Evolutionary conservation across 2,113 vertebrate genomes (phyloP).

Genomic region (Syngnathus scovelli): DNA sequence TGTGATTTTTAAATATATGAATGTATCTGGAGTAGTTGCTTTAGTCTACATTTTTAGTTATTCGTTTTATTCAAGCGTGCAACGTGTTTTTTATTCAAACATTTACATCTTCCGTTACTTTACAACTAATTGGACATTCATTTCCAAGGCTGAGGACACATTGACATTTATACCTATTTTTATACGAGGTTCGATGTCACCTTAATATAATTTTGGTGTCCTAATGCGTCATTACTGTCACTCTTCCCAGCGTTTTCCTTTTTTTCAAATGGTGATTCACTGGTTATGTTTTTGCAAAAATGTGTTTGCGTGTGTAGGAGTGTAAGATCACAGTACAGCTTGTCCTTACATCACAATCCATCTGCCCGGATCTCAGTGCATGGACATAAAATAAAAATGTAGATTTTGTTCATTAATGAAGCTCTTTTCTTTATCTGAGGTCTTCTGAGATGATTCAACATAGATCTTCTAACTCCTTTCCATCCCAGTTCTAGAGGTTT

Average conservation of each 20-base stretch:
- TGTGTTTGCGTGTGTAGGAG: slow-evolving; percentile 7
- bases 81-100: background rate
- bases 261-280: background rate
- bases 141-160: background rate
- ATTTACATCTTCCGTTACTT: background rate
- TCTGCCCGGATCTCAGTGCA: slow-evolving; percentile 48
- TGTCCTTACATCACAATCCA: slow-evolving; percentile 37
- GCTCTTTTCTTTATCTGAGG: background rate
- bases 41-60: slow-evolving; percentile 1
- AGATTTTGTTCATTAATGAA: slow-evolving; percentile 26
- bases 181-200: no score
- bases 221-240: background rate
- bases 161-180: no score
- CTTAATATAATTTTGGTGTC: background rate
- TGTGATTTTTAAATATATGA: slow-evolving; percentile 19
- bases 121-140: background rate
- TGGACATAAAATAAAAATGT: slow-evolving; percentile 50
- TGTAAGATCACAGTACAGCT: slow-evolving; percentile 41
- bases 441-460: background rate
- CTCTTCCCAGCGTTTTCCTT: background rate
- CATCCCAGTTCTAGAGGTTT: no score
- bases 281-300: background rate
- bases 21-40: slow-evolving; percentile 33
- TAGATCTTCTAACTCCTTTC: no score
- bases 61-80: background rate